Conservation (phyloP, 2,797 vertebrate species). For the Limnodromus scolopaceus region DNA sequence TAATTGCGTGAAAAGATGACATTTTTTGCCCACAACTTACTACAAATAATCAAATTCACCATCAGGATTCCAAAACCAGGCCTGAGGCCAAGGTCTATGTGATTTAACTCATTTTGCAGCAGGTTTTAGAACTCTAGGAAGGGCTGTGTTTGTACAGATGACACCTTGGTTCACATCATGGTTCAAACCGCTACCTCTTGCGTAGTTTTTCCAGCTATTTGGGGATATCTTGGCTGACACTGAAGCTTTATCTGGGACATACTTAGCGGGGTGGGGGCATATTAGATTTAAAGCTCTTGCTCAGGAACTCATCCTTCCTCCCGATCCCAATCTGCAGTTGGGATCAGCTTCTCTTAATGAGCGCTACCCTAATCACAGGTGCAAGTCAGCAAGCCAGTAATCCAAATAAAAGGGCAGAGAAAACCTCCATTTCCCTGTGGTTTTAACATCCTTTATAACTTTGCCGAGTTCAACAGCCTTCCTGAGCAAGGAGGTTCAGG, state of each 20-base stretch:
- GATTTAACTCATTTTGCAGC: background rate
- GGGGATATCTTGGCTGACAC: background rate
- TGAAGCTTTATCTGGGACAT: background rate
- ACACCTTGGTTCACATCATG: background rate
- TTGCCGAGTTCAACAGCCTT: background rate
- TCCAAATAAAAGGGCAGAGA: background rate
- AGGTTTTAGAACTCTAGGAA: background rate
- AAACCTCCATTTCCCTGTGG: background rate
- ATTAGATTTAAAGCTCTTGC: background rate
- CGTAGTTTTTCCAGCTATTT: background rate
- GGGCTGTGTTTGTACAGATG: background rate
- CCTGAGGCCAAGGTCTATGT: background rate
- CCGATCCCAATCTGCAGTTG: background rate
- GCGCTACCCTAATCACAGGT: background rate
- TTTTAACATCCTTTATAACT: background rate
- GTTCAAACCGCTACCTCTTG: background rate
- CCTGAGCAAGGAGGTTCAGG: background rate
- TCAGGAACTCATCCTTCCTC: background rate
- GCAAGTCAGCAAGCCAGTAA: background rate
- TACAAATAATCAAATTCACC: background rate
- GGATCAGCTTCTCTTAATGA: background rate
- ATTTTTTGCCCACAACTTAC: background rate
- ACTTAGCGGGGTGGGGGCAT: fast-evolving
- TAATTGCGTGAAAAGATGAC: background rate
- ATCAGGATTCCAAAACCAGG: background rate